These are phyloP conservation scores for Melitaea cinxia DNA, from an alignment of 1,140 invertebrate species.

Conservation along the genomic window DNA sequence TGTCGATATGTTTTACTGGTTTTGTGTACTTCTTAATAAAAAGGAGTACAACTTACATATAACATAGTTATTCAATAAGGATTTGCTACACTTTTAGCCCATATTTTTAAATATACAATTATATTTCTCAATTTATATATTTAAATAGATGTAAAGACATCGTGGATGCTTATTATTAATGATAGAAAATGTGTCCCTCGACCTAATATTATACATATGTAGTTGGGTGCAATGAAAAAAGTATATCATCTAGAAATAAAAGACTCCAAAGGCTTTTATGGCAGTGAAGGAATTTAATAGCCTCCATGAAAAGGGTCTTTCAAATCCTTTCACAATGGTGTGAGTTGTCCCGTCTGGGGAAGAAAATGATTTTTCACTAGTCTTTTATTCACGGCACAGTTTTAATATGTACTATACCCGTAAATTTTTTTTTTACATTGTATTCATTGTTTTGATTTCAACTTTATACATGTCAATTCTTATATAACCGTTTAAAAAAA, in stretches of 20 bases:
- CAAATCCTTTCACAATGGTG: slow-evolving; percentile 76
- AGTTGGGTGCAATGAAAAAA: slow-evolving; percentile 31
- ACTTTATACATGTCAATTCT: slow-evolving; percentile 12
- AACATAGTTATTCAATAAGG: slow-evolving; percentile 66
- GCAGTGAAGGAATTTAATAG: slow-evolving; percentile 56
- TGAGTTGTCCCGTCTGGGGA: slow-evolving; percentile 60
- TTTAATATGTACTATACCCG: slow-evolving; percentile 55
- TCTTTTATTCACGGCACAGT: slow-evolving; percentile 56
- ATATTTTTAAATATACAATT: slow-evolving; percentile 53
- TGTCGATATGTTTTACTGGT: not conserved
- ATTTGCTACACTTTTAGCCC: slow-evolving; percentile 31
- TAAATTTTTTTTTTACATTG: slow-evolving; percentile 40
- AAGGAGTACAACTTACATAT: slow-evolving; percentile 27
- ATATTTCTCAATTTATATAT: not conserved
- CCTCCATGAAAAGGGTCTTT: slow-evolving; percentile 68
- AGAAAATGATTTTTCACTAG: slow-evolving; percentile 72
- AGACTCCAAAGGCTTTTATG: slow-evolving; percentile 34
- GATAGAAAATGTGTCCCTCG: not conserved
- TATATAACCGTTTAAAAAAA: not conserved
- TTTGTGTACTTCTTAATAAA: not conserved
- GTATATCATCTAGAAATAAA: slow-evolving; percentile 38
- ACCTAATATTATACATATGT: slow-evolving; percentile 13
- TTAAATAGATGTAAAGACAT: no score
- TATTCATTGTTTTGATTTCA: slow-evolving; percentile 6
- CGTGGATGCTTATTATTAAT: no score